Base-by-base conservation (phyloP, 64 coral and sea anemone species). In the Actinia equina region DNA sequence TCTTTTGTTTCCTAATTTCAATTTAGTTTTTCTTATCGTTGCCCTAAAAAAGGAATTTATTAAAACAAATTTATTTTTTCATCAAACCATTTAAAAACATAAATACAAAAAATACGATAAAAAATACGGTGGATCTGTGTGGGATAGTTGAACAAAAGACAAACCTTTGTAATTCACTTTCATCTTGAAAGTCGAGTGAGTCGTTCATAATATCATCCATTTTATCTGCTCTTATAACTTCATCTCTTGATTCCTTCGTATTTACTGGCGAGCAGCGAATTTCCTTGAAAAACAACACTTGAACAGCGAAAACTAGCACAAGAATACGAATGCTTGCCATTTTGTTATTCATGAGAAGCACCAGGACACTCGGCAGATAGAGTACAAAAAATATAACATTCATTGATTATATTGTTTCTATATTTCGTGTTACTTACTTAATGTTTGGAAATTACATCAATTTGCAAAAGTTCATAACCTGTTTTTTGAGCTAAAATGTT, bases 401-500 rank as follows among this genome's bases (percentile, higher is more conserved):
- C 62, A 65, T 65, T 65, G 17, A 65, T 23, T 65, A 20, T 4
- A n/a, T 41, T 71, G 7, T 71, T 74, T 74, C n/a, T 13, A 41
- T 74, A 41, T 14, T 30, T 74, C 69, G n/a, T 74, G 69, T 74
- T 74, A 30, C 46, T 8, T 2, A 30, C 9, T 4, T 25, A 71
- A 74, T 74, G 25, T 74, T 74, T 74, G 12, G n/a, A 11, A 74
- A 74, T 74, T 74, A 41, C 69, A 74, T 74, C 69, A 74, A 41
- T 74, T 2, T 26, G 25, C 41, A 74, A 30, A 26, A 74, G 69
- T 30, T n/a, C 26, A 74, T 10, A 26, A 74, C 69, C 69, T 74
- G 69, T 18, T 74, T 41, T 57, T 30, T 37, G 10, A 12, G 4
- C 26, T 8, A 4, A 10, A 30, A 13, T 74, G 69, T 74, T 74